Percentiles rank a stretch among this genome's conserved stretches.
Evolutionary conservation across 2,797 vertebrate genomes (phyloP).

Genomic region (Cynopterus sphinx): DNA sequence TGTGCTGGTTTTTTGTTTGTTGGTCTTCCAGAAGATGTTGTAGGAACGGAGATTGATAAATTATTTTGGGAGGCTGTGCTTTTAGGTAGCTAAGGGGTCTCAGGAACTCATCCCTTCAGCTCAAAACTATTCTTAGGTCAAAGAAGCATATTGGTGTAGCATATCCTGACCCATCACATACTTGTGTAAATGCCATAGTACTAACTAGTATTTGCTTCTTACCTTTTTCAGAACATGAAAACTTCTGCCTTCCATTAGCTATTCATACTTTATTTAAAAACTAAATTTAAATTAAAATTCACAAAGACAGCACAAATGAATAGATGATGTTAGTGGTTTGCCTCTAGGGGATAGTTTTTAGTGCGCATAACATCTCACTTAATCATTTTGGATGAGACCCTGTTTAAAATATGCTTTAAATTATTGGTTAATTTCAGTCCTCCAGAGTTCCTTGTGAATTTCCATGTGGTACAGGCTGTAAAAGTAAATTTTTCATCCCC

Average conservation of each 20-base stretch:
- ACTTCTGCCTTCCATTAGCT: neutral
- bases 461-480: neutral
- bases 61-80: neutral
- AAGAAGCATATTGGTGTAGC: neutral
- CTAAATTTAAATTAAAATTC: neutral
- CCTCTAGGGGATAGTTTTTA: neutral
- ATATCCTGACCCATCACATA: neutral
- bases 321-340: constrained; percentile 3
- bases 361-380: neutral
- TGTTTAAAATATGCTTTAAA: neutral
- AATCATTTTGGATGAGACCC: neutral
- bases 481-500: neutral
- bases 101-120: neutral
- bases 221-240: neutral
- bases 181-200: neutral
- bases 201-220: neutral
- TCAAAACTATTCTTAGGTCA: neutral
- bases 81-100: neutral
- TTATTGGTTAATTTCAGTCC: neutral
- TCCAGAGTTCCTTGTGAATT: neutral
- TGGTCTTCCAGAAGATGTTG: neutral
- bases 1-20: neutral
- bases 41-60: neutral
- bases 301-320: neutral
- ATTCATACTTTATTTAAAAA: neutral